Evolutionary conservation across 35 echinoderm and acorn worm genomes (phyloP), one percentile per base, ranked within the genome.

Genomic region (Holothuria glaberrima): DNA sequence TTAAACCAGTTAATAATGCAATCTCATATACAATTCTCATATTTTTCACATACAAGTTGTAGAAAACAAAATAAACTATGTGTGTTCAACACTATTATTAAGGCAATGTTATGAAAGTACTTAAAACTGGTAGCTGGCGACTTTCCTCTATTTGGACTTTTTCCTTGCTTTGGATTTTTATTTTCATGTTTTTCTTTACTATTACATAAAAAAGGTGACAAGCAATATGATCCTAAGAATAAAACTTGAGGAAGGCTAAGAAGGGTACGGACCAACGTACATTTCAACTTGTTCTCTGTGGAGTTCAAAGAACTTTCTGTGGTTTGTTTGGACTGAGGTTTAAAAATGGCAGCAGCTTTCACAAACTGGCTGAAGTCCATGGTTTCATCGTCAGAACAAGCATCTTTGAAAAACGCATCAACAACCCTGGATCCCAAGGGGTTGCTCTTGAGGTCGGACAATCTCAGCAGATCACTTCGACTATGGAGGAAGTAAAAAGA

Each of bases 291-390:
- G 9, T 36, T 50, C n/a, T 82, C 79, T 82, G 20, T 58, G 1
- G 48, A 82, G 48, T 82, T 82, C 30, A 82, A 50, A 50, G 79
- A 56, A 29, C 7, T 12, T 24, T 82, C 79, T 48, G n/a, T 56
- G 22, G 24, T 56, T 9, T 19, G 27, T 82, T 82, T 82, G 7
- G 36, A 12, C 12, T 82, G 79, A 20, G 96, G 96, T 86, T 93
- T 90, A 66, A 98, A 98, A n/a, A 94, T 69, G 68, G 93, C 93
- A 24, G 94, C 44, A 54, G 91, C 91, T 56, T 91, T 92, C 87
- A 98, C 92, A 58, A 98, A 98, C 46, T 98, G 93, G 22, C 82
- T 90, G 88, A 98, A 98, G 83, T 98, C 90, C 76, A 95, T 94
- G 50, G 68, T 90, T 18, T 82, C 92, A 38, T 88, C 59, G 56